Evolutionary conservation across 1,140 invertebrate genomes (phyloP).

Genomic region (Augochlora pura): DNA sequence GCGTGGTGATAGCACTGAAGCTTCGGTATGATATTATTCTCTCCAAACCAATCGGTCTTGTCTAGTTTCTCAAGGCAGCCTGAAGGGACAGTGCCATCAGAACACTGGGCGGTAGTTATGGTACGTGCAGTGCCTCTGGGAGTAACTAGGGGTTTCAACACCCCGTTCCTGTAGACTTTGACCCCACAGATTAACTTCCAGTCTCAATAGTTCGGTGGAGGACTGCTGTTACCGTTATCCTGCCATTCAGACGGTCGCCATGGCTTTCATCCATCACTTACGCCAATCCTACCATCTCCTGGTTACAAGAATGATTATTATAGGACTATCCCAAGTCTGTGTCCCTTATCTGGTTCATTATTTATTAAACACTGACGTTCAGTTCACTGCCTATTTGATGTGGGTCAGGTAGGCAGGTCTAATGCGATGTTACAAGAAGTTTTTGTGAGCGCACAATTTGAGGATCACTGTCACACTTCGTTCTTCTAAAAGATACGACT

Average conservation of each 20-base stretch:
- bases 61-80: not conserved
- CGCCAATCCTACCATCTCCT: no score
- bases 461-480: conserved; percentile 23
- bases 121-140: not conserved
- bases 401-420: not conserved
- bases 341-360: no score
- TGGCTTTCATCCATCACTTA: no score
- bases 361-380: not conserved
- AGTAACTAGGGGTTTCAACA: not conserved
- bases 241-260: no score
- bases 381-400: not conserved
- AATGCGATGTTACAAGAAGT: not conserved
- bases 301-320: no score
- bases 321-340: no score
- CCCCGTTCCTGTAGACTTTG: not conserved
- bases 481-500: conserved; percentile 7
- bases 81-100: not conserved
- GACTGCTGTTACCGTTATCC: not conserved
- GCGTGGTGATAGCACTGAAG: not conserved
- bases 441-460: not conserved
- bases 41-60: not conserved
- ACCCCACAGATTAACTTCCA: not conserved
- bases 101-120: not conserved
- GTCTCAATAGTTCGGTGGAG: not conserved
- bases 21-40: not conserved